Evolutionary conservation across 2,797 vertebrate species (phyloP), one percentile per base, ranked within the genome.

Genomic region (Ammospiza maritima): DNA sequence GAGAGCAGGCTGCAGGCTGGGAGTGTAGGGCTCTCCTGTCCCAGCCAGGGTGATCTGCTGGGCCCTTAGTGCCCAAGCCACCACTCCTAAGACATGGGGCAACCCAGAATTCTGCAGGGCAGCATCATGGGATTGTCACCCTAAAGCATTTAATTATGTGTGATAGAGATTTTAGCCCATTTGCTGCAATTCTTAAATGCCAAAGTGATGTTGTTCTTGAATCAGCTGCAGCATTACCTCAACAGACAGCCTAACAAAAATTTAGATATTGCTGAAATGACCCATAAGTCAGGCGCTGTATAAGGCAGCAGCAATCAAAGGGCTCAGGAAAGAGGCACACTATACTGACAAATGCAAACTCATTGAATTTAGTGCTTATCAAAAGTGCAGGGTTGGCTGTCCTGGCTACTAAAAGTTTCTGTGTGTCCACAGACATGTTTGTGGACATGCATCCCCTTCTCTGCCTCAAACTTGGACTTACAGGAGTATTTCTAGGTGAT

Each of bases 1-100:
- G 36, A n/a, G 32, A 90, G 13, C 3, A 7, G 50, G 45, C n/a
- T 92, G 70, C 7, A 12, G 4, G 40, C 60, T 45, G 56, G 38
- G 20, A 71, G 10, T 8, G 5, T 0, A 4, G 32, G 8, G 16
- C 16, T 77, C 44, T 64, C n/a, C 26, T 38, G 25, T 3, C 21
- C 40, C 45, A 71, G 42, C 9, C 23, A 2, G 1, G 12, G 23
- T 1, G 3, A 74, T 45, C 32, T 9, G 1, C 21, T 2, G 1
- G 61, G 61, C 22, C 22, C n/a, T n/a, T 19, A 30, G 47, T 50
- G 27, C 11, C 30, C 36, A 44, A 79, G 61, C 16, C 30, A 44
- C 30, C 25, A 29, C 10, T 16, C 27, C 25, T 27, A 9, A 1
- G 3, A 75, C 1, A 6, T 2, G 19, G 48, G 20, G 18, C 44